Conservation (phyloP, 2,113 vertebrate species). For the Microtus pennsylvanicus region DNA sequence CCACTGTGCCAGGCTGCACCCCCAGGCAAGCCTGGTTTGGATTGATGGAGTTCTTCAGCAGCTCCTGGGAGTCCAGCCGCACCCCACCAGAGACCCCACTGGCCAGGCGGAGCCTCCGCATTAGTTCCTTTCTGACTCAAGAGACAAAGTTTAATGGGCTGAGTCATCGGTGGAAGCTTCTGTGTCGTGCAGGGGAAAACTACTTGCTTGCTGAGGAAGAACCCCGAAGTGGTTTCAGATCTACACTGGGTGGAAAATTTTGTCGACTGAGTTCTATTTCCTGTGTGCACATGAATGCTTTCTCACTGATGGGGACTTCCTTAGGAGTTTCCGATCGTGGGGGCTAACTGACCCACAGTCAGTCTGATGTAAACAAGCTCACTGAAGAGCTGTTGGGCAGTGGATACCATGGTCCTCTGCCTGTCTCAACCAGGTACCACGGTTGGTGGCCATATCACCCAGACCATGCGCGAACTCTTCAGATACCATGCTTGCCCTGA, state of each 20-base stretch:
- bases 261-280: neutral
- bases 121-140: slow-evolving; percentile 38
- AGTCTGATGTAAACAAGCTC: neutral
- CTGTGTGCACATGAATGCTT: neutral
- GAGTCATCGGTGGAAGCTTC: slow-evolving; percentile 66
- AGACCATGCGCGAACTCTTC: neutral
- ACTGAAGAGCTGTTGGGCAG: neutral
- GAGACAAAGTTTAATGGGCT: slow-evolving; percentile 59
- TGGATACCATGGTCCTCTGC: rapidly evolving
- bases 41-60: neutral
- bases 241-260: slow-evolving; percentile 42
- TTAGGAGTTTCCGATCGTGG: slow-evolving; percentile 41
- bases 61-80: neutral
- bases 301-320: neutral
- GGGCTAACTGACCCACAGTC: no score
- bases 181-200: slow-evolving; percentile 49
- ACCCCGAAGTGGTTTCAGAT: neutral
- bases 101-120: neutral
- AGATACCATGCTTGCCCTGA: neutral
- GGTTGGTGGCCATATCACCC: no score
- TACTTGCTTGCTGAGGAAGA: slow-evolving; percentile 1
- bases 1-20: neutral
- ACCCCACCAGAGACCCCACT: neutral
- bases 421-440: neutral
- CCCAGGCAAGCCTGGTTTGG: neutral